Base-by-base conservation (phyloP, 2,113 vertebrate species). In the Gadus chalcogrammus region DNA sequence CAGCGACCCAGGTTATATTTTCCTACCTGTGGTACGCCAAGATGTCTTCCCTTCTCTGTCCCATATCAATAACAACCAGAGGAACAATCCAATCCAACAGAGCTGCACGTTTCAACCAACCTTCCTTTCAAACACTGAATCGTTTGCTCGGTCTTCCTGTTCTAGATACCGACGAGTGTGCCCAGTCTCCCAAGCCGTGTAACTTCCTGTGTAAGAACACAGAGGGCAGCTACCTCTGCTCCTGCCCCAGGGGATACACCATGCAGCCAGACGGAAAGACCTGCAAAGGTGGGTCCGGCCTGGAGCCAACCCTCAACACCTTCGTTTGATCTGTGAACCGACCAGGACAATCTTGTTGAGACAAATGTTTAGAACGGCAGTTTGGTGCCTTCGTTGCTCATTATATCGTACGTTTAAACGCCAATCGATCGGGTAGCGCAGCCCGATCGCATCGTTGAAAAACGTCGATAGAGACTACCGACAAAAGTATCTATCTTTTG, bases 201-300 rank as follows among this genome's bases (percentile, higher is more conserved):
- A 93, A 97, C 86, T 97, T 96, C 93, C 91, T 96, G 89, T 99
- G 96, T 90, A 98, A 96, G 87, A 98, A 98, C 90, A 95, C 94
- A 0, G 94, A 97, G 65, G 97, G 96, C 81, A 95, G 95, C 86
- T 98, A 96, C 91, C 90, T 95, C 61, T 98, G 97, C 80, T 94
- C 95, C 67, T 99, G 95, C 70, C 97, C 96, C 59, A 84, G 94
- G 63, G 96, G 96, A 12, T 98, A 98, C 89, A 77, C 91, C 67
- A 86, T 98, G 74, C 94, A 97, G 79, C 94, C 95, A 3, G 94
- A 96, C 0, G 93, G 95, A 66, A 96, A 95, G 82, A 95, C 94
- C 68, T 98, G 97, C 91, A 95, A 93, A 95, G 97, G 97, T 99
- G 78, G 65, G 77, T 17, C 42, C 42, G 2, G 7, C 42, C 6